These are phyloP conservation scores for Chelmon rostratus DNA, from an alignment of 2,797 vertebrate genomes.

Conservation along the genomic window DNA sequence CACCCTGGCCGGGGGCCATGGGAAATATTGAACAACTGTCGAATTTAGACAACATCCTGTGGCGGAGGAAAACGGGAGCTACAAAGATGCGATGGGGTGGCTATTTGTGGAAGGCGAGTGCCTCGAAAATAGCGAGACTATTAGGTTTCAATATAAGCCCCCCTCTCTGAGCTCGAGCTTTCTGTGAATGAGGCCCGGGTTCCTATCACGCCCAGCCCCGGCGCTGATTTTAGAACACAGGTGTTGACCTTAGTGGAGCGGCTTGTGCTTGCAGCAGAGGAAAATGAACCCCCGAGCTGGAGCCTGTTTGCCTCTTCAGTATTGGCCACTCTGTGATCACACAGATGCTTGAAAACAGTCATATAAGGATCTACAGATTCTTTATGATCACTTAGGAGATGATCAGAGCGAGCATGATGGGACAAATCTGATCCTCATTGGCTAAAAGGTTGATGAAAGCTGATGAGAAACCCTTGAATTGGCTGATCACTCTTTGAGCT, in stretches of 20 bases:
- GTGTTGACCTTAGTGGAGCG: slow-evolving; percentile 88
- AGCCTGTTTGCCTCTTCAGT: slow-evolving; percentile 64
- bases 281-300: slow-evolving; percentile 82
- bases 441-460: neutral
- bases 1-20: slow-evolving; percentile 75
- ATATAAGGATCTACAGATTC: slow-evolving; percentile 42
- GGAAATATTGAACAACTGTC: slow-evolving; percentile 85
- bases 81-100: slow-evolving; percentile 72
- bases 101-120: slow-evolving; percentile 86
- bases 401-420: neutral
- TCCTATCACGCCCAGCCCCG: slow-evolving; percentile 83
- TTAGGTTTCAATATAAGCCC: slow-evolving; percentile 88
- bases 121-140: slow-evolving; percentile 85
- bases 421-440: neutral
- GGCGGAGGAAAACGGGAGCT: slow-evolving; percentile 74
- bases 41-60: slow-evolving; percentile 82
- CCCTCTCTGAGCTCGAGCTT: slow-evolving; percentile 84
- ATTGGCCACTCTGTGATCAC: slow-evolving; percentile 46
- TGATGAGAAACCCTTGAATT: neutral
- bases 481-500: neutral
- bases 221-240: slow-evolving; percentile 89
- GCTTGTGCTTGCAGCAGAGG: slow-evolving; percentile 85
- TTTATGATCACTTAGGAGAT: slow-evolving; percentile 2
- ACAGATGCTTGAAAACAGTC: slow-evolving; percentile 56
- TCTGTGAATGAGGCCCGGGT: slow-evolving; percentile 88